Evolutionary conservation across 2,797 vertebrate genomes (phyloP).

Genomic region (Sebastes trivittatus): DNA sequence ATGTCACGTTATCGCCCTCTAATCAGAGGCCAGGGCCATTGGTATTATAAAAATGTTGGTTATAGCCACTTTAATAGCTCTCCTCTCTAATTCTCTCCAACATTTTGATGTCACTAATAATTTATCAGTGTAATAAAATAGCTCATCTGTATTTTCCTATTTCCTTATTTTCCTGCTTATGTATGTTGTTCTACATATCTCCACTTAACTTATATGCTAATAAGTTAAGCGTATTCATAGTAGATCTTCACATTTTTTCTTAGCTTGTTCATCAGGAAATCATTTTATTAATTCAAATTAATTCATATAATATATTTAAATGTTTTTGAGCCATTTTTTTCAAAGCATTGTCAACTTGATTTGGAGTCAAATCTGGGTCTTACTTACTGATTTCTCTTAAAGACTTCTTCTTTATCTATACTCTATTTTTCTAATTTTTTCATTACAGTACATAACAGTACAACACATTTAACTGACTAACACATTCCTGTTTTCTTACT

Average conservation of each 20-base stretch:
- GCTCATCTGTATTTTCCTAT: not conserved
- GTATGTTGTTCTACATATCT: not conserved
- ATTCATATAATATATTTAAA: too few relatives aligned
- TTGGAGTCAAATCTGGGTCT: too few relatives aligned
- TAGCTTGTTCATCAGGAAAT: not conserved
- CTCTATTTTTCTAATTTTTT: not conserved
- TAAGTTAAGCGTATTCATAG: not conserved
- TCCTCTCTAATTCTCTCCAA: accelerated
- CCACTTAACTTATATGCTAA: too few relatives aligned
- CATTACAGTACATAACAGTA: not conserved
- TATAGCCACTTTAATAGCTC: not conserved
- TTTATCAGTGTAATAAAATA: accelerated
- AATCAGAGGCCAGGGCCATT: not conserved
- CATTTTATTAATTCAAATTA: too few relatives aligned
- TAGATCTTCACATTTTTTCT: not conserved
- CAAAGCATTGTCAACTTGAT: too few relatives aligned
- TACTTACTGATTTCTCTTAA: not conserved
- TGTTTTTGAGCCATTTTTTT: too few relatives aligned
- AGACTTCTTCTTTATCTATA: not conserved
- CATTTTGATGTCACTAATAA: too few relatives aligned
- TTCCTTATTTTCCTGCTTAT: not conserved
- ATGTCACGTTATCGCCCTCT: not conserved
- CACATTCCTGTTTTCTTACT: not conserved
- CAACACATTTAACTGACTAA: not conserved
- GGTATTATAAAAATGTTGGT: not conserved